phyloP scores from a whole-genome alignment of 2,797 vertebrate species.

The Hyperoplus immaculatus region DNA sequence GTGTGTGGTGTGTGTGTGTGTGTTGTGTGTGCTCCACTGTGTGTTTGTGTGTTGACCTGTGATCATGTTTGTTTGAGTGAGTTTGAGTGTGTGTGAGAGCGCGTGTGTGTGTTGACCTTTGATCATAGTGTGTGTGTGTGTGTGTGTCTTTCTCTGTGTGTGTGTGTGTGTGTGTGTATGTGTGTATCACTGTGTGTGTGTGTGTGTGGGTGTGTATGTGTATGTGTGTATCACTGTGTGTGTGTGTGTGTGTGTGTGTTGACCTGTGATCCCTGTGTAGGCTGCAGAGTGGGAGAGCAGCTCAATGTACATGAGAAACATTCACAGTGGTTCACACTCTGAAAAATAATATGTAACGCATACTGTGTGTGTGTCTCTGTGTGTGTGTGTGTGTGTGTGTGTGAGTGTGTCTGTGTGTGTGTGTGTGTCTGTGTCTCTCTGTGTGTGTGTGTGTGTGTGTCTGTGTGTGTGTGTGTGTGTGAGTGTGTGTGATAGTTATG shows the following conservation, averaged over 20 bases:
- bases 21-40: constrained; percentile 7
- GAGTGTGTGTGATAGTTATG: too few relatives aligned
- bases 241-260: constrained; percentile 4
- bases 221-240: constrained; percentile 15
- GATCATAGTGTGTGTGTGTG: constrained; percentile 18
- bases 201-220: constrained; percentile 18
- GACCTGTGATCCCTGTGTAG: background rate
- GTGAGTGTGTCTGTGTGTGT: constrained; percentile 1
- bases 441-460: too few relatives aligned
- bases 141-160: constrained; percentile 5
- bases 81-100: constrained; percentile 2
- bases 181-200: background rate
- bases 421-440: background rate
- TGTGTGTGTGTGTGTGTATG: background rate
- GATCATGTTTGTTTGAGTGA: constrained; percentile 45
- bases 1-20: constrained; percentile 31
- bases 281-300: too few relatives aligned
- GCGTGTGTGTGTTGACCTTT: constrained; percentile 6
- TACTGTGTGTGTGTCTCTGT: constrained; percentile 14
- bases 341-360: too few relatives aligned
- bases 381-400: constrained; percentile 8
- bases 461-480: too few relatives aligned
- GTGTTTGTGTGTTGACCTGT: background rate
- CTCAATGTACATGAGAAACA: too few relatives aligned
- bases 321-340: too few relatives aligned